Conservation (phyloP, 1,140 invertebrate genomes). For the Drosophila lini region DNA sequence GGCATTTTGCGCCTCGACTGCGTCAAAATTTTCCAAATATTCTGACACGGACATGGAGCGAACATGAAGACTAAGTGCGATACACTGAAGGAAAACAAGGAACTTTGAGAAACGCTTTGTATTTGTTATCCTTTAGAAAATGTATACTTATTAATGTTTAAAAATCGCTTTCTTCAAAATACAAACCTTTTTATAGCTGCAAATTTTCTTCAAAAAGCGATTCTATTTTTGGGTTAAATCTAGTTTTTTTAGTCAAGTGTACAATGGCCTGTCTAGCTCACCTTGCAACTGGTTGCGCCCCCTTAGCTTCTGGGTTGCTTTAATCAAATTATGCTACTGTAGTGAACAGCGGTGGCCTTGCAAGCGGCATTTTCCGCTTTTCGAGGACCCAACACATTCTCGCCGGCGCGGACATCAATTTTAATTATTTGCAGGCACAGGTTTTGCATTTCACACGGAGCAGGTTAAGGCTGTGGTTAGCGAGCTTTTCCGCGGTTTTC, state of each 20-base stretch:
- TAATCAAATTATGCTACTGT: conserved; percentile 73
- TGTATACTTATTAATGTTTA: background rate
- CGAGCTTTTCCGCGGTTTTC: conserved; percentile 41
- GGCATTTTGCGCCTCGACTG: conserved; percentile 52
- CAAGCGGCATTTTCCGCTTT: conserved; percentile 66
- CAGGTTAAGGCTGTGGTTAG: conserved; percentile 32
- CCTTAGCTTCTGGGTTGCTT: conserved; percentile 53
- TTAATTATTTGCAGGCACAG: conserved; percentile 74
- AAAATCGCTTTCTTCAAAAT: too few species aligned
- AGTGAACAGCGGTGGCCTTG: conserved; percentile 51
- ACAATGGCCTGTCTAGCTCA: conserved; percentile 13
- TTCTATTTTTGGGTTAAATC: background rate
- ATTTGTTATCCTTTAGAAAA: background rate
- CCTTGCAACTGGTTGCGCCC: conserved; percentile 24
- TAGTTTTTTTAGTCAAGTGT: conserved; percentile 16
- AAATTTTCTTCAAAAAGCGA: accelerated
- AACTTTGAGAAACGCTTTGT: background rate
- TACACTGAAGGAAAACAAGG: conserved; percentile 12
- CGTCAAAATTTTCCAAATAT: conserved; percentile 54
- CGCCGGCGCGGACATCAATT: conserved; percentile 60
- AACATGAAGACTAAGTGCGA: conserved; percentile 13
- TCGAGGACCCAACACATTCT: conserved; percentile 15
- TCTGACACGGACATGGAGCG: conserved; percentile 33
- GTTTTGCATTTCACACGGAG: conserved; percentile 71
- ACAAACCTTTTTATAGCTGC: background rate